A percentile compares a stretch with the other conserved stretches of the same genome.
These are phyloP conservation scores for Galeopsomyia nigrocyanea DNA, from an alignment of 2,888 invertebrate species.

Conservation along the genomic window DNA sequence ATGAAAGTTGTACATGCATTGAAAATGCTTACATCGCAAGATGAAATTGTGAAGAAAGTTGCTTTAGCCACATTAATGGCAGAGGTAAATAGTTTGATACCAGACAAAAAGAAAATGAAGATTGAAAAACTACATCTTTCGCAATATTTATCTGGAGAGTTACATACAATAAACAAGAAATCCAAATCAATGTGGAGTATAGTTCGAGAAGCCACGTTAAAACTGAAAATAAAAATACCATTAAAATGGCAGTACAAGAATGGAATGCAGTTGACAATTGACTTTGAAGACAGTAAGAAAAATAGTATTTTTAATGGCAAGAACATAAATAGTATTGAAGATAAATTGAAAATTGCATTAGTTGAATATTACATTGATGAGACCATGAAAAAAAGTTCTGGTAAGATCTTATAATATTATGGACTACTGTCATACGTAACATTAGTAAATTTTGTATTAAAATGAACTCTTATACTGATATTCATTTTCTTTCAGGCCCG, in stretches of 20 bases:
- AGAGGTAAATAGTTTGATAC: conserved; percentile 11
- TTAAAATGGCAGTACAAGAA: conserved; percentile 10
- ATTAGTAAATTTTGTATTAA: not conserved
- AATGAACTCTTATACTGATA: not conserved
- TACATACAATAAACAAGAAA: conserved; percentile 10
- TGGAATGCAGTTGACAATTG: conserved; percentile 2
- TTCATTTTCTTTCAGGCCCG: too few species aligned
- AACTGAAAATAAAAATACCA: conserved; percentile 27
- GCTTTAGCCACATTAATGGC: conserved; percentile 18
- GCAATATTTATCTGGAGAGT: conserved; percentile 23
- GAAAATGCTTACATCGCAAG: conserved; percentile 28
- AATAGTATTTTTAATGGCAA: not conserved
- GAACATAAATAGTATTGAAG: not conserved
- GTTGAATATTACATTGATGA: too few species aligned
- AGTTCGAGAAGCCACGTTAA: conserved; percentile 18
- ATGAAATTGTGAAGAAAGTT: conserved; percentile 18
- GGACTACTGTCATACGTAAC: not conserved
- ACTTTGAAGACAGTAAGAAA: not conserved
- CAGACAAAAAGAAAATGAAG: not conserved
- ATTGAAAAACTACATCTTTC: not conserved
- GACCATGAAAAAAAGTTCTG: too few species aligned
- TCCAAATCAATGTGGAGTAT: conserved; percentile 7
- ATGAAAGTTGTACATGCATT: conserved; percentile 39
- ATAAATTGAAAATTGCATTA: too few species aligned
- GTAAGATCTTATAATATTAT: too few species aligned